Percentiles rank a stretch among this genome's conserved stretches.
Conservation (phyloP, 1,140 invertebrate species). For the Hydropsyche tenuis region DNA sequence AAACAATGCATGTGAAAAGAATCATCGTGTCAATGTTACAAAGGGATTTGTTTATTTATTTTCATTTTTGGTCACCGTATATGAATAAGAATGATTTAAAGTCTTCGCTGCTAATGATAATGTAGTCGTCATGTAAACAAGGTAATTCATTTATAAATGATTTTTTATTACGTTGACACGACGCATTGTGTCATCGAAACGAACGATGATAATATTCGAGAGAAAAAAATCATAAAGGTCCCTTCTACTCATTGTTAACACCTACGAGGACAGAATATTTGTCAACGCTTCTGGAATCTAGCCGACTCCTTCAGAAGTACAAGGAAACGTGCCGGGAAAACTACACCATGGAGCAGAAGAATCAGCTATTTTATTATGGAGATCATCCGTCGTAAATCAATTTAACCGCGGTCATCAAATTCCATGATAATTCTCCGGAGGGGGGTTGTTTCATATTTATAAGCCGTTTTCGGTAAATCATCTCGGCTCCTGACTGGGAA, state of each 20-base stretch:
- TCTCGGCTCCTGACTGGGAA: constrained; percentile 34
- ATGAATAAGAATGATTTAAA: too few relatives aligned
- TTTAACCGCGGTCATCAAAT: constrained; percentile 37
- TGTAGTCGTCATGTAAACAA: constrained; percentile 22
- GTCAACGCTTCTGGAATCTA: constrained; percentile 42
- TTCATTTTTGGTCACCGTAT: too few relatives aligned
- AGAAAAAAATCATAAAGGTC: constrained; percentile 3
- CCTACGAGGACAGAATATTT: constrained; percentile 44
- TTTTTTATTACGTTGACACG: constrained; percentile 11
- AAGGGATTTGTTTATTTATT: too few relatives aligned
- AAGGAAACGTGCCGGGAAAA: background rate
- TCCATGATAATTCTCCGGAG: constrained; percentile 26
- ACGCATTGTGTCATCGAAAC: constrained; percentile 14
- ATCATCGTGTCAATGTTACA: too few relatives aligned
- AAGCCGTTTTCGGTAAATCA: constrained; percentile 48
- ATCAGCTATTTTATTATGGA: background rate
- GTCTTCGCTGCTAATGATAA: constrained; percentile 5
- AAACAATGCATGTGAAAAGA: too few relatives aligned
- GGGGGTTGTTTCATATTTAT: constrained; percentile 38
- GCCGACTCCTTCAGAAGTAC: background rate
- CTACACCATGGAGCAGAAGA: constrained; percentile 25
- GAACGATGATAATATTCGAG: background rate
- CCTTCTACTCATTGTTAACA: constrained; percentile 35
- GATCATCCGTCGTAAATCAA: constrained; percentile 29
- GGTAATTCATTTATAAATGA: constrained; percentile 16